Evolutionary conservation across 2,113 vertebrate genomes (phyloP).

Genomic region (Pavo muticus): DNA sequence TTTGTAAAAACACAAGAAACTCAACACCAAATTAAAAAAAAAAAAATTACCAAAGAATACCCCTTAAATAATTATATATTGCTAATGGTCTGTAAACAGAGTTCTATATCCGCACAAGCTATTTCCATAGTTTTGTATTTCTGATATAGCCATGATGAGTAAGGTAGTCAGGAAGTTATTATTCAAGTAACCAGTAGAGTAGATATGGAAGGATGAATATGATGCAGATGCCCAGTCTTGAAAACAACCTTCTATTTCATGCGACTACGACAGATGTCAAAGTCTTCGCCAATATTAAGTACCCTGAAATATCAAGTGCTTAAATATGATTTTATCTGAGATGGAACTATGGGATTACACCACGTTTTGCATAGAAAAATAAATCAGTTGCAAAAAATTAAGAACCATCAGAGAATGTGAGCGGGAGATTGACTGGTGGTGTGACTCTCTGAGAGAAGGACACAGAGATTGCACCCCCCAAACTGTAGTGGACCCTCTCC

Average conservation of each 20-base stretch:
- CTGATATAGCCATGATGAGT: neutral
- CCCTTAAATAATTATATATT: neutral
- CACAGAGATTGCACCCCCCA: no score
- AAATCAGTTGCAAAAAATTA: neutral
- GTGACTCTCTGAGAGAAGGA: no score
- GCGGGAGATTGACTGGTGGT: no score
- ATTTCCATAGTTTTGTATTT: neutral
- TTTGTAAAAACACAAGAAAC: neutral
- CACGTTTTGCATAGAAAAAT: neutral
- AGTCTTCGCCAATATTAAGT: neutral
- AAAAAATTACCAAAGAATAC: neutral
- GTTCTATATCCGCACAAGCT: fast-evolving
- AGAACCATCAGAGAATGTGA: no score
- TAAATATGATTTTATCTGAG: neutral
- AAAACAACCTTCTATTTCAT: neutral
- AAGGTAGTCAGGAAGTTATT: neutral
- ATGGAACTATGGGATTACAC: neutral
- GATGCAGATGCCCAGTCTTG: neutral
- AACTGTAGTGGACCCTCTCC: no score
- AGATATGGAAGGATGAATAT: neutral
- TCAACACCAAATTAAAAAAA: neutral
- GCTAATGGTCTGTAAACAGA: neutral
- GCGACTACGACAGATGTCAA: neutral
- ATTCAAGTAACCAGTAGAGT: neutral
- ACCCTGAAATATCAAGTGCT: neutral